Conservation (phyloP, 2,797 vertebrate genomes). For the Acrossocheilus wenchowensis region DNA sequence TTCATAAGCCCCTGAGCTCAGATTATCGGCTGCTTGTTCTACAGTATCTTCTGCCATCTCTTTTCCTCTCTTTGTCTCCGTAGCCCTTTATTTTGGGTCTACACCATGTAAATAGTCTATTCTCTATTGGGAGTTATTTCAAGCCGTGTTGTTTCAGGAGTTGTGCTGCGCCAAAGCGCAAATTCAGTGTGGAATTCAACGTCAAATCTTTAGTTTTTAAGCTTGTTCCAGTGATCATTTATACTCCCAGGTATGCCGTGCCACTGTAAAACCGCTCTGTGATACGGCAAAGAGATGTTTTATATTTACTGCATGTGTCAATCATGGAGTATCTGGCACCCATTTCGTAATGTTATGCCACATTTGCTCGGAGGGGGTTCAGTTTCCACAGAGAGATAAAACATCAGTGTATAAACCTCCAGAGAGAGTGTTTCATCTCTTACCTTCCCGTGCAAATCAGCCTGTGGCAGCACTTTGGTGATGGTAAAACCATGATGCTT, state of each 20-base stretch:
- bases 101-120: slow-evolving; percentile 11
- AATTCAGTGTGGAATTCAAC: not conserved
- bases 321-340: slow-evolving; percentile 21
- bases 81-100: not conserved
- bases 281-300: slow-evolving; percentile 42
- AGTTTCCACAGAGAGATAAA: slow-evolving; percentile 10
- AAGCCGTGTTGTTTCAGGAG: not conserved
- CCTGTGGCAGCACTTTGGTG: not conserved
- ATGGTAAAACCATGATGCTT: not conserved
- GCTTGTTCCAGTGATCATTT: slow-evolving; percentile 34
- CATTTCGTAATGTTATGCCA: slow-evolving; percentile 26
- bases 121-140: slow-evolving; percentile 20
- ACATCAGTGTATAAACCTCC: not conserved
- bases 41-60: not conserved
- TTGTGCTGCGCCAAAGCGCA: not conserved
- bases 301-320: slow-evolving; percentile 34
- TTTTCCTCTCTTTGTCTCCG: slow-evolving; percentile 14
- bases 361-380: not conserved
- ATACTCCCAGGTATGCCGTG: slow-evolving; percentile 22
- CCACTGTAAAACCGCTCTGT: slow-evolving; percentile 6
- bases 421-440: not conserved
- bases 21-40: slow-evolving; percentile 8
- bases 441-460: not conserved
- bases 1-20: slow-evolving; percentile 29
- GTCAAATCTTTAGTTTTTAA: slow-evolving; percentile 26